Conservation (phyloP, 2,797 vertebrate species). For the Otolemur crassicaudatus region DNA sequence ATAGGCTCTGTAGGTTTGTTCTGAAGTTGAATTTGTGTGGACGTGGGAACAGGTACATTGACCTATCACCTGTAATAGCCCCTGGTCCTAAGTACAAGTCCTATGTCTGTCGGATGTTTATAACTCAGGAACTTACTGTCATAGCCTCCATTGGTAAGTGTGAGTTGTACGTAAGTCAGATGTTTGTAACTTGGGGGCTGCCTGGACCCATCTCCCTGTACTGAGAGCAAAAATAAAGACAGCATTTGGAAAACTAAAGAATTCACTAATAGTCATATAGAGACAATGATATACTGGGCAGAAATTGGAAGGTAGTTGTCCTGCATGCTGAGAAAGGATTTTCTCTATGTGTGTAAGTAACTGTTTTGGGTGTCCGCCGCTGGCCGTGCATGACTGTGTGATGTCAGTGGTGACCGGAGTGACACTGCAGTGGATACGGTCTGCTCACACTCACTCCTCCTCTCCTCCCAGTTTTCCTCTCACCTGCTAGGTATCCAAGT, state of each 20-base stretch:
- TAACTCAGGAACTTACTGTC: too few relatives aligned
- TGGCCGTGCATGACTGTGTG: background rate
- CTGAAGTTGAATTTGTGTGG: too few relatives aligned
- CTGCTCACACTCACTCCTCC: fast-evolving
- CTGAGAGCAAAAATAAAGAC: background rate
- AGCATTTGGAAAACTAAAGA: background rate
- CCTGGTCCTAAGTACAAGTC: too few relatives aligned
- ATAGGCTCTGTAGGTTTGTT: too few relatives aligned
- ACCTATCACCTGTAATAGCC: too few relatives aligned
- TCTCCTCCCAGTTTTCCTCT: background rate
- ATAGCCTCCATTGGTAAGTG: too few relatives aligned
- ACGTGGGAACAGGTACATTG: too few relatives aligned
- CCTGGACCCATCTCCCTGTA: background rate
- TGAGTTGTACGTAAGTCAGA: too few relatives aligned
- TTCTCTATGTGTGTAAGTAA: too few relatives aligned
- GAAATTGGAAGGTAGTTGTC: background rate
- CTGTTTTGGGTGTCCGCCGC: background rate
- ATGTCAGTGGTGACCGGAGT: fast-evolving
- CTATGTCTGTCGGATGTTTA: too few relatives aligned
- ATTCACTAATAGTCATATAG: fast-evolving
- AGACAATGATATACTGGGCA: background rate
- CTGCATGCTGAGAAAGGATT: background rate
- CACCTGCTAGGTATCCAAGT: too few relatives aligned
- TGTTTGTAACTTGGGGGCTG: too few relatives aligned
- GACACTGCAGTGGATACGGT: fast-evolving